Evolutionary conservation across 2,888 invertebrate genomes (phyloP).

Genomic region (Yponomeuta sedellus): DNA sequence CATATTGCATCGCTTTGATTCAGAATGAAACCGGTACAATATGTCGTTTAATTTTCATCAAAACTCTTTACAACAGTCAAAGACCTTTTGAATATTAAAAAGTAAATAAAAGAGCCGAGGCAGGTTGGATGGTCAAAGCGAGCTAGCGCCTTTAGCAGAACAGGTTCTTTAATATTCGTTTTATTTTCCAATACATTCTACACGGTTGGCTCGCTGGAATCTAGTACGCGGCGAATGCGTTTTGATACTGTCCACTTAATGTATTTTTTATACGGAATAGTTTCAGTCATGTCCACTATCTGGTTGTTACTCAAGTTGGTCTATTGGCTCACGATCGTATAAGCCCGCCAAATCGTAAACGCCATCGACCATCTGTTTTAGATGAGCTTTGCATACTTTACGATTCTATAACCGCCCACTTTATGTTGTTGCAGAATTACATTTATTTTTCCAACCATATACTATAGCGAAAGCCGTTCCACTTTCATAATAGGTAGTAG

Average conservation of each 20-base stretch:
- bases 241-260: background rate
- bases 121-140: constrained; percentile 1
- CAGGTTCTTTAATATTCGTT: constrained; percentile 39
- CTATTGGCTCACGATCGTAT: background rate
- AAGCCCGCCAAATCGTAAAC: background rate
- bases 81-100: constrained; percentile 8
- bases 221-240: constrained; percentile 29
- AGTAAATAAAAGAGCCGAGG: background rate
- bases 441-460: constrained; percentile 7
- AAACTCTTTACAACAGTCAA: background rate
- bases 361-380: constrained; percentile 6
- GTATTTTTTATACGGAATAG: constrained; percentile 1
- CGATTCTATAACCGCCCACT: constrained; percentile 11
- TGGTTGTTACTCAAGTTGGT: background rate
- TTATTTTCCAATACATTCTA: constrained; percentile 52
- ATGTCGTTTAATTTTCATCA: background rate
- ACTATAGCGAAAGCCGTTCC: constrained; percentile 3
- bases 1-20: background rate
- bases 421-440: constrained; percentile 8
- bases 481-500: constrained; percentile 12
- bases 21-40: background rate
- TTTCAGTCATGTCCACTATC: background rate
- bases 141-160: constrained; percentile 25
- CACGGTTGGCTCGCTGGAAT: constrained; percentile 44
- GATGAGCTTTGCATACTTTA: constrained; percentile 6